Evolutionary conservation across 2,113 vertebrate species (phyloP).

Genomic region (Gopherus flavomarginatus): DNA sequence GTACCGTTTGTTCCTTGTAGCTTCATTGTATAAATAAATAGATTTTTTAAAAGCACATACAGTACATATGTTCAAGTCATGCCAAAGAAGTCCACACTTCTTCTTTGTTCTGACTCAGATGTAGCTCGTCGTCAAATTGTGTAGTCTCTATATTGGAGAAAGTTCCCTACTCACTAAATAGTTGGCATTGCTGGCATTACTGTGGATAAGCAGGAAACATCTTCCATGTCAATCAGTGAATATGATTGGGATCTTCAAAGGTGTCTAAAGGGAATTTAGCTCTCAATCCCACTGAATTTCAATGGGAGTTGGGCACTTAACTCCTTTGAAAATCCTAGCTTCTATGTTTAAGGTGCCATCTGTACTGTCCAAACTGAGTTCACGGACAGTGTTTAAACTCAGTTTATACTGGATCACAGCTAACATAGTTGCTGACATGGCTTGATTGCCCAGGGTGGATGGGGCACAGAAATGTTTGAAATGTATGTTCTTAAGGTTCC

Average conservation of each 20-base stretch:
- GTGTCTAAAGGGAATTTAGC: background rate
- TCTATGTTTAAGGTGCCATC: background rate
- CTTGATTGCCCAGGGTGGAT: background rate
- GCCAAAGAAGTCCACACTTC: conserved; percentile 12
- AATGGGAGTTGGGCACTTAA: background rate
- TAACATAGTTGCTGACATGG: background rate
- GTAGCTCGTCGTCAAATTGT: conserved; percentile 28
- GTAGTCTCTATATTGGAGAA: conserved; percentile 15
- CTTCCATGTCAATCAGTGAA: background rate
- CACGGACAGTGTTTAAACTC: background rate
- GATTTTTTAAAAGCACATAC: conserved; percentile 45
- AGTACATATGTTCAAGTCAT: background rate
- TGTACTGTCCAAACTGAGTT: background rate
- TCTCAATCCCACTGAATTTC: background rate
- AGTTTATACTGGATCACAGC: background rate
- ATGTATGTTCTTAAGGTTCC: background rate
- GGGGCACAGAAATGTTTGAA: background rate
- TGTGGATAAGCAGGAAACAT: background rate
- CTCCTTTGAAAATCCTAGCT: background rate
- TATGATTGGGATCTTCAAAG: background rate
- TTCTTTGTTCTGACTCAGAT: conserved; percentile 61
- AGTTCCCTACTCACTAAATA: conserved; percentile 23
- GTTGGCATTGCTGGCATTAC: background rate
- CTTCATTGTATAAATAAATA: conserved; percentile 5
- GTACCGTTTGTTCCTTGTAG: conserved; percentile 48